Evolutionary conservation across 2,113 vertebrate genomes (phyloP).

Genomic region (Progne subis): DNA sequence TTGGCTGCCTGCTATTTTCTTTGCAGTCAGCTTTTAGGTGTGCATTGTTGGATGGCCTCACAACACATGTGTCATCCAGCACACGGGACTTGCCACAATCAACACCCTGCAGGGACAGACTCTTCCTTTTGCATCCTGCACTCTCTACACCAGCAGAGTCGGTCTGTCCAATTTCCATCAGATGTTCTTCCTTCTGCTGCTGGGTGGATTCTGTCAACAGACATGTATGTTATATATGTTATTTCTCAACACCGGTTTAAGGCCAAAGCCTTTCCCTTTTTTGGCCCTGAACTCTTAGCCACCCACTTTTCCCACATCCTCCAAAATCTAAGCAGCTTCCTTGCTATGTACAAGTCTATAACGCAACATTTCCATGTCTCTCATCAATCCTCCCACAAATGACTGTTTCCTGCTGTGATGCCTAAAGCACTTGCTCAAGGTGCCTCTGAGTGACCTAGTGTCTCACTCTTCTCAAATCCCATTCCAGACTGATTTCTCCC

Average conservation of each 20-base stretch:
- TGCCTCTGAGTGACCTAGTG: neutral
- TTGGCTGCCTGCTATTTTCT: neutral
- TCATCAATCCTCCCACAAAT: neutral
- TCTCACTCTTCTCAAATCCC: neutral
- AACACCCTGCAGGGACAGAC: neutral
- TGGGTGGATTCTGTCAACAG: conserved; percentile 35
- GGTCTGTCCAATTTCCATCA: neutral
- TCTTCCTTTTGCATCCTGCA: conserved; percentile 21
- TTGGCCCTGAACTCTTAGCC: neutral
- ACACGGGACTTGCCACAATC: neutral
- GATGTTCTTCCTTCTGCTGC: neutral
- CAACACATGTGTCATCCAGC: neutral
- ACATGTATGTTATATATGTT: neutral
- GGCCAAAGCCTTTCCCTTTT: neutral
- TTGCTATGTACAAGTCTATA: neutral
- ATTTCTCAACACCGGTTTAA: neutral
- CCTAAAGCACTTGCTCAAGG: neutral
- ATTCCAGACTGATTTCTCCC: neutral
- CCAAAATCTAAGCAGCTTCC: neutral
- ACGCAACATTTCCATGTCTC: neutral
- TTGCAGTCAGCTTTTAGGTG: neutral
- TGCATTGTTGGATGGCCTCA: neutral
- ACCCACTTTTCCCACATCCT: neutral
- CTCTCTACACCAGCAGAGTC: neutral
- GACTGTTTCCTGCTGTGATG: neutral